Conservation (phyloP, 2,797 vertebrate species). For the Taenioides sp. region DNA sequence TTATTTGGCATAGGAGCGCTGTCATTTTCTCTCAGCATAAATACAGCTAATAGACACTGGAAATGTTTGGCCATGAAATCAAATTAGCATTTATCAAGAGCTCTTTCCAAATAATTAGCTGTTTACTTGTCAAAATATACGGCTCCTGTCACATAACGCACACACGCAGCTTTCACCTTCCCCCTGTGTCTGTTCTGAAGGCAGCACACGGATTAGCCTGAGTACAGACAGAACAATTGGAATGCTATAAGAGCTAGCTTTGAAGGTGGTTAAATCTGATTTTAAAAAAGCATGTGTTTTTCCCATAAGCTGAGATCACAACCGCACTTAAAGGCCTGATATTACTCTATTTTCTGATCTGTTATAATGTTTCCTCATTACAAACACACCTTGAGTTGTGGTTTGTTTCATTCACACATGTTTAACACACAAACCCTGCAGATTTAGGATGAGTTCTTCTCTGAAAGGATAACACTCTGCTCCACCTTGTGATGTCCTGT, state of each 20-base stretch:
- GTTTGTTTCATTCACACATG: too few species aligned
- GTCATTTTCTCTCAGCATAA: conserved; percentile 18
- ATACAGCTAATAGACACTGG: conserved; percentile 24
- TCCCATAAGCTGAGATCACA: background rate
- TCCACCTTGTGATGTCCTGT: too few species aligned
- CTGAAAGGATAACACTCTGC: too few species aligned
- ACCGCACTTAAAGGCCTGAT: background rate
- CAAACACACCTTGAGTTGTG: too few species aligned
- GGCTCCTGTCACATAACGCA: conserved; percentile 15
- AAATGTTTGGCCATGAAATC: conserved; percentile 38
- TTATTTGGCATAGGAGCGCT: conserved; percentile 3
- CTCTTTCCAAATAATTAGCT: conserved; percentile 41
- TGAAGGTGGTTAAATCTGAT: conserved; percentile 42
- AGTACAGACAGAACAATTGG: conserved; percentile 51
- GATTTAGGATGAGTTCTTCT: too few species aligned
- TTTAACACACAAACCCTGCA: too few species aligned
- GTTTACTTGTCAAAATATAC: conserved; percentile 28
- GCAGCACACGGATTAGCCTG: conserved; percentile 44
- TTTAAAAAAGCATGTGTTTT: conserved; percentile 28
- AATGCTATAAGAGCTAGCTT: conserved; percentile 41
- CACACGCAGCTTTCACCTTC: background rate
- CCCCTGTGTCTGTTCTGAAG: conserved; percentile 19
- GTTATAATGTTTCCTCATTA: too few species aligned
- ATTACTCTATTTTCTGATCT: too few species aligned
- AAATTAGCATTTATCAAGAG: conserved; percentile 37